Base-by-base conservation (phyloP, 1,140 invertebrate species). In the Vollenhovia emeryi region DNA sequence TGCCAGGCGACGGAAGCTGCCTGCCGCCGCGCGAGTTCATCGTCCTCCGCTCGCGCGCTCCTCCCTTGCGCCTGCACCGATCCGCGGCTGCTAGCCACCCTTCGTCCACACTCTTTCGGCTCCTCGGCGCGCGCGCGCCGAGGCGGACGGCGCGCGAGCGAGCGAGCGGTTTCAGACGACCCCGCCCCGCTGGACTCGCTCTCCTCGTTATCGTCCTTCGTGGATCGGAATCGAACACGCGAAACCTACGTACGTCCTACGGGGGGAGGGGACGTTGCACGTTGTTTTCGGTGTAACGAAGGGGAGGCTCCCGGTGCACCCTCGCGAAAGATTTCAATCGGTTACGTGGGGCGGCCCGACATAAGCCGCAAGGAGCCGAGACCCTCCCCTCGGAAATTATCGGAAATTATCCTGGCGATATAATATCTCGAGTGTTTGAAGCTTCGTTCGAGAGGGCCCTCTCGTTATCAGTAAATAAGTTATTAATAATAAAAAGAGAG, bases 1-100 rank as follows among this genome's bases (percentile, higher is more conserved):
- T 94, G 93, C 93, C 90, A 94, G 79, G 93, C 91, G 91, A 94
- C 94, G 92, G 93, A 93, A 93, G 93, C 92, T 94, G 94, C 92
- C 91, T 92, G 88, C 92, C 68, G 78, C 64, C 86, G 88, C 64
- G 84, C 88, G 92, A 89, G 91, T 93, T 93, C 92, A 93, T 93
- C 92, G 92, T 88, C 92, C 92, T 93, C 90, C 83, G 68, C 64
- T 69, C 84, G 79, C 73, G 86, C 68, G 66, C 62, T 86, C 79
- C 75, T 82, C 82, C 73, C 79, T 82, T 80, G 52, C 71, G 76
- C 62, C 50, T 33, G 50, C 78, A 71, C 64, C 78, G 78, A 57
- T 57, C 50, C 64, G 33, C n/a, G n/a, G n/a, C n/a, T n/a, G 60
- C 76, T 13, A 80, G 50, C 78, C 50, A 82, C 78, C 78, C 66